phyloP scores from a whole-genome alignment of 1,140 invertebrate genomes.

The Acromyrmex charruanus region DNA sequence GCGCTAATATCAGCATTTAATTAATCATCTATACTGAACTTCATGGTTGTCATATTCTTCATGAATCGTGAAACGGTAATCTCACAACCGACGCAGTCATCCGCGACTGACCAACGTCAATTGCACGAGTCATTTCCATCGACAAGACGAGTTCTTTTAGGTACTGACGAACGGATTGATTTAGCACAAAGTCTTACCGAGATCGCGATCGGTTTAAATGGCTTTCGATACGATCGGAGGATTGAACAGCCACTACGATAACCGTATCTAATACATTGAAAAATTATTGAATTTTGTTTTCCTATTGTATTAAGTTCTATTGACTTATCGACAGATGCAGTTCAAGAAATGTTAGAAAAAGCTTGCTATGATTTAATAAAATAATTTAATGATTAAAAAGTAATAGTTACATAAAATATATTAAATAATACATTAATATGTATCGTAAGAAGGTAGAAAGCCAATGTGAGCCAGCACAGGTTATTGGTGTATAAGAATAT shows the following conservation, averaged over 20 bases:
- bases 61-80: constrained; percentile 31
- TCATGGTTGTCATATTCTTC: constrained; percentile 6
- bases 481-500: too few species aligned
- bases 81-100: constrained; percentile 9
- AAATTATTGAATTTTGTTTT: constrained; percentile 40
- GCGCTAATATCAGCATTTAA: not conserved
- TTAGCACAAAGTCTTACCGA: constrained; percentile 21
- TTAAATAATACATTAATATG: not conserved
- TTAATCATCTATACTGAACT: constrained; percentile 31
- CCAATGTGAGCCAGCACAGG: too few species aligned
- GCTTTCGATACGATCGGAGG: constrained; percentile 30
- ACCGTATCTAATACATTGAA: constrained; percentile 31
- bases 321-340: not conserved
- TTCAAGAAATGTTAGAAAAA: not conserved
- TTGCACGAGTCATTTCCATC: constrained; percentile 48
- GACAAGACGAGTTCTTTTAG: constrained; percentile 18
- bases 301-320: not conserved
- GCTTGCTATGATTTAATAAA: not conserved
- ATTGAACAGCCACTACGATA: constrained; percentile 13
- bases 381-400: not conserved
- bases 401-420: not conserved
- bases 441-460: not conserved
- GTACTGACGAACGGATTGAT: constrained; percentile 9
- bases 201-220: constrained; percentile 46
- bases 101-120: constrained; percentile 38